phyloP scores from a whole-genome alignment of 2,113 vertebrate species.

The Macquaria australasica region DNA sequence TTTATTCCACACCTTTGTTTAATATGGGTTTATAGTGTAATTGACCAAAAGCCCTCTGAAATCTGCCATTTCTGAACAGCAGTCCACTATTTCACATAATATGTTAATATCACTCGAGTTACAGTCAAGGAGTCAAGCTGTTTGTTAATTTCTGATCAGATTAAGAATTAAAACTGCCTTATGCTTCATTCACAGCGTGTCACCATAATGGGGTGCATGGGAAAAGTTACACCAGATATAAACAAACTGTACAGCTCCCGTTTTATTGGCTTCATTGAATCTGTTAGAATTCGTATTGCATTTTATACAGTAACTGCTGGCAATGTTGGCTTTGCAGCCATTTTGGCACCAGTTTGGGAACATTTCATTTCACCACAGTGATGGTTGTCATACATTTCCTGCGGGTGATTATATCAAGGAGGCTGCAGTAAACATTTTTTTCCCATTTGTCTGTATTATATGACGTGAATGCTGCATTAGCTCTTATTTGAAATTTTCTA shows the following conservation, averaged over 20 bases:
- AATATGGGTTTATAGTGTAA: not conserved
- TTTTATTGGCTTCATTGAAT: not conserved
- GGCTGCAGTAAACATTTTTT: not conserved
- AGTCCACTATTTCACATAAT: too few species aligned
- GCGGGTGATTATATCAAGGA: too few species aligned
- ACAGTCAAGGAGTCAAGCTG: not conserved
- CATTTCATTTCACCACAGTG: not conserved
- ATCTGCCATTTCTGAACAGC: not conserved
- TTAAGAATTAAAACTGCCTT: not conserved
- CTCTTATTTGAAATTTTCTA: too few species aligned
- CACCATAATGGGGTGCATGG: not conserved
- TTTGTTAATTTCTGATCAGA: not conserved
- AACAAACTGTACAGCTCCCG: too few species aligned
- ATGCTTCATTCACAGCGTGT: not conserved
- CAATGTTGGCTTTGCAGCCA: not conserved
- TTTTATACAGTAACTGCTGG: not conserved
- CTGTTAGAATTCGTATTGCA: not conserved
- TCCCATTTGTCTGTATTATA: not conserved
- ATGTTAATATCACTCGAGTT: too few species aligned
- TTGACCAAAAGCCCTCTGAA: not conserved
- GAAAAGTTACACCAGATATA: not conserved
- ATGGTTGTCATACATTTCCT: too few species aligned
- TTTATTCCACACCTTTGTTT: not conserved
- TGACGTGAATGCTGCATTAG: not conserved
- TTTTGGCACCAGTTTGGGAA: not conserved